A percentile compares a stretch with the other conserved stretches of the same genome.
Evolutionary conservation across 2,113 vertebrate species (phyloP).

Genomic region (Ploceus nigricollis): DNA sequence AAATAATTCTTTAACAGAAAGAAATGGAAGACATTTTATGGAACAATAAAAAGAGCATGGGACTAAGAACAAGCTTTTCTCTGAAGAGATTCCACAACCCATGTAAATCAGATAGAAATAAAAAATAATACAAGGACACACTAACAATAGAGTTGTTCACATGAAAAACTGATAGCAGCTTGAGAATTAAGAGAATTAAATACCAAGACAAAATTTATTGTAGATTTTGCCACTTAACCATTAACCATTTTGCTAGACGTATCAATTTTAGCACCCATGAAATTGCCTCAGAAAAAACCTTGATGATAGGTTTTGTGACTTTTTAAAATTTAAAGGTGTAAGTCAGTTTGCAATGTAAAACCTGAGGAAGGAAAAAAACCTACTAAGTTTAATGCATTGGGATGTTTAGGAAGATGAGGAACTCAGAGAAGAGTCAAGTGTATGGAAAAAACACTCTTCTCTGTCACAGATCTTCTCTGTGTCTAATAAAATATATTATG

Average conservation of each 20-base stretch:
- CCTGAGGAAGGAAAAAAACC: neutral
- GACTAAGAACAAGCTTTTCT: neutral
- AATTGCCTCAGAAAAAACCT: neutral
- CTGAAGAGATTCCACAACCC: neutral
- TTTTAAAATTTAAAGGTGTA: neutral
- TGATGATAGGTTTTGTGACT: rapidly evolving
- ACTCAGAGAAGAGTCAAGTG: neutral
- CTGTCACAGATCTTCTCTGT: neutral
- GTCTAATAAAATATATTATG: neutral
- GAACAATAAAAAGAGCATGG: neutral
- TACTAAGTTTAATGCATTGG: neutral
- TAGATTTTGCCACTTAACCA: neutral
- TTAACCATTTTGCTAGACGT: neutral
- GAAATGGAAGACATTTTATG: neutral
- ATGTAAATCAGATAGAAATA: neutral
- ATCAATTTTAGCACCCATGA: neutral
- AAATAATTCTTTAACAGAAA: neutral
- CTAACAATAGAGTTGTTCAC: neutral
- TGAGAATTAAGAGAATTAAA: neutral
- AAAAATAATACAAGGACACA: neutral
- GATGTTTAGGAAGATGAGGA: neutral
- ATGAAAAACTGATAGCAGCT: neutral
- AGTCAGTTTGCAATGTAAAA: neutral
- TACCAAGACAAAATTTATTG: neutral
- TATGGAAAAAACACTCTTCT: neutral